Evolutionary conservation across 2,113 vertebrate species (phyloP).

Genomic region (Muntiacus muntjak): DNA sequence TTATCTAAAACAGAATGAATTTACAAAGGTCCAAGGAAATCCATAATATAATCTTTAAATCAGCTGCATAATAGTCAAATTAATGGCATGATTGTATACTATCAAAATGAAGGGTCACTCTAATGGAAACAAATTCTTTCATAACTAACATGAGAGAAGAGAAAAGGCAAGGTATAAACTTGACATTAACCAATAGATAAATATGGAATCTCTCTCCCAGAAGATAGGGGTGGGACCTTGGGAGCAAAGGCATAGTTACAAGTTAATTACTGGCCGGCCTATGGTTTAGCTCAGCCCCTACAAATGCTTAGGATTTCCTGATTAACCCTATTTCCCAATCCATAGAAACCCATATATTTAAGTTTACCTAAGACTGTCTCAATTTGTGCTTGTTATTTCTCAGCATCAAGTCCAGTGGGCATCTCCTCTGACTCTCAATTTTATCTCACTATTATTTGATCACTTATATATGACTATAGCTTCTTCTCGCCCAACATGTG

Average conservation of each 20-base stretch:
- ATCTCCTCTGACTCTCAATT: not conserved
- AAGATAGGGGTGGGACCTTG: not conserved
- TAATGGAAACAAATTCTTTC: not conserved
- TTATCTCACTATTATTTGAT: not conserved
- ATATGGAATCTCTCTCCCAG: not conserved
- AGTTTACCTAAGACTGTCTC: not conserved
- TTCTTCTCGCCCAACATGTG: not conserved
- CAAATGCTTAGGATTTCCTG: not conserved
- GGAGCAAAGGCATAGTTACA: not conserved
- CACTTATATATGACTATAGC: not conserved
- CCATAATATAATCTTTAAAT: not conserved
- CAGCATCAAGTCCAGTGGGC: not conserved
- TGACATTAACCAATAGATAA: not conserved
- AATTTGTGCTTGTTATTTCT: not conserved
- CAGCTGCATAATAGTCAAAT: not conserved
- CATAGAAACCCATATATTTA: not conserved
- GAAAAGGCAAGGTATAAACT: not conserved
- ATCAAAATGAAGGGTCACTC: not conserved
- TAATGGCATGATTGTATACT: not conserved
- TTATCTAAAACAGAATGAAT: not conserved
- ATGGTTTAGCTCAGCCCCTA: not conserved
- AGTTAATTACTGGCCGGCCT: not conserved
- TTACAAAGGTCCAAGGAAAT: not conserved
- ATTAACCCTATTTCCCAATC: not conserved
- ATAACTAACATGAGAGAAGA: not conserved